Conservation (phyloP, 2,888 invertebrate species). For the Drosophila picticornis region DNA sequence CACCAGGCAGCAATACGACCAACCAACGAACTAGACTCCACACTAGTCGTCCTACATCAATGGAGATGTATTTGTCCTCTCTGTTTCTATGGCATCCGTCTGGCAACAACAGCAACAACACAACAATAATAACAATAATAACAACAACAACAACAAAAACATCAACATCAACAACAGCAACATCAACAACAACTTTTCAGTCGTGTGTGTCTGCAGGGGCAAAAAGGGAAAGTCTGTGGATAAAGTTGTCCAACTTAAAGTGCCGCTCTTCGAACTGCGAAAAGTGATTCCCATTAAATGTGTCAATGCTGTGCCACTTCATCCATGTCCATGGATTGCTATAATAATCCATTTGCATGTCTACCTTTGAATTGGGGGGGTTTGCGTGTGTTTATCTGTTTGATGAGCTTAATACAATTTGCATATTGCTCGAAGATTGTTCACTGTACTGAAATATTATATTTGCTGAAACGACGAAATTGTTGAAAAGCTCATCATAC, state of each 20-base stretch:
- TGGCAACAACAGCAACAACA: slow-evolving; percentile 20
- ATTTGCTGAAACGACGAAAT: slow-evolving; percentile 9
- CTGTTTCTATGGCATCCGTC: slow-evolving; percentile 28
- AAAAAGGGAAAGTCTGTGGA: slow-evolving; percentile 47
- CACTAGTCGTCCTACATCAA: slow-evolving; percentile 35
- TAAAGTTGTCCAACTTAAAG: slow-evolving; percentile 69
- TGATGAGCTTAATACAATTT: slow-evolving; percentile 55
- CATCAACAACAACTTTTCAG: slow-evolving; percentile 27
- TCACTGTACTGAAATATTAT: neutral
- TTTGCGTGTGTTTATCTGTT: slow-evolving; percentile 11
- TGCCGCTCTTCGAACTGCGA: slow-evolving; percentile 46
- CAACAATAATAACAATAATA: slow-evolving; percentile 9
- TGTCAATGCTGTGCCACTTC: slow-evolving; percentile 43
- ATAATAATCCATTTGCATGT: slow-evolving; percentile 40
- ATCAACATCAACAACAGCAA: slow-evolving; percentile 11
- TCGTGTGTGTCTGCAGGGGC: neutral
- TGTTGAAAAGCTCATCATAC: slow-evolving; percentile 23
- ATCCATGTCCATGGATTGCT: slow-evolving; percentile 20
- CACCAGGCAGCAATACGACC: slow-evolving; percentile 10
- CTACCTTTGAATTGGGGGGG: slow-evolving; percentile 18
- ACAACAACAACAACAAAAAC: slow-evolving; percentile 14
- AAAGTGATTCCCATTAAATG: slow-evolving; percentile 61
- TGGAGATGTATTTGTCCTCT: slow-evolving; percentile 43
- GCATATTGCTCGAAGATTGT: slow-evolving; percentile 45
- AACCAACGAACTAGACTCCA: slow-evolving; percentile 5